phyloP scores from a whole-genome alignment of 2,797 vertebrate species.

The Cryptoprocta ferox region DNA sequence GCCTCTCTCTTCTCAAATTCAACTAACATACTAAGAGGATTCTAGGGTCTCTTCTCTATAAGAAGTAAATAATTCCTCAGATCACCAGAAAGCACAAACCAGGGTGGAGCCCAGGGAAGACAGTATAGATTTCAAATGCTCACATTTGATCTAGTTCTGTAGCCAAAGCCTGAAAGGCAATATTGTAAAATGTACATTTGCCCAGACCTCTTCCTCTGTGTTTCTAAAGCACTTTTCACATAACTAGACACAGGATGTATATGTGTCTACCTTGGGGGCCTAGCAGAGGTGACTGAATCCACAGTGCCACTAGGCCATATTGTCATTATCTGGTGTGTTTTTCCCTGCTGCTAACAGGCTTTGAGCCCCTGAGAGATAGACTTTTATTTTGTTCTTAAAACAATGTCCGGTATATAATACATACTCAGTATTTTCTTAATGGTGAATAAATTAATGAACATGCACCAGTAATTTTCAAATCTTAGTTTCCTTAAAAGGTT shows the following conservation, averaged over 20 bases:
- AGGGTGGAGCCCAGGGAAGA: not conserved
- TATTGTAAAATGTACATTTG: constrained; percentile 28
- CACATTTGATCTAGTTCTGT: not conserved
- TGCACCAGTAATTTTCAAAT: constrained; percentile 29
- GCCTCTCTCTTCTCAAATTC: not conserved
- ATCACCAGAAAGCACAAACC: constrained; percentile 37
- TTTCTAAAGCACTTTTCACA: constrained; percentile 40
- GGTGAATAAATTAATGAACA: constrained; percentile 48
- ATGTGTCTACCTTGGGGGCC: not conserved
- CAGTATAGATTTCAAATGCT: constrained; percentile 33
- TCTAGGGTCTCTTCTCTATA: constrained; percentile 8
- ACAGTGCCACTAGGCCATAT: not conserved
- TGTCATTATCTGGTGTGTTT: constrained; percentile 41
- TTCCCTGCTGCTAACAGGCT: not conserved
- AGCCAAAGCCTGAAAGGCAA: constrained; percentile 34
- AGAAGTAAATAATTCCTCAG: not conserved
- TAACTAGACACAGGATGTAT: not conserved
- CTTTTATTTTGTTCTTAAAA: constrained; percentile 49
- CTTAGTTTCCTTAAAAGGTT: constrained; percentile 56
- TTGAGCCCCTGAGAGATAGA: not conserved
- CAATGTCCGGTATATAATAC: constrained; percentile 21
- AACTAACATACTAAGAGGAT: constrained; percentile 17
- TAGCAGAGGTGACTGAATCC: not conserved
- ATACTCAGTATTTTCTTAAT: constrained; percentile 40
- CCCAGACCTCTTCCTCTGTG: not conserved